Percentiles rank a stretch among this genome's conserved stretches.
phyloP scores from a whole-genome alignment of 2,113 vertebrate species.

The Hippotragus niger region DNA sequence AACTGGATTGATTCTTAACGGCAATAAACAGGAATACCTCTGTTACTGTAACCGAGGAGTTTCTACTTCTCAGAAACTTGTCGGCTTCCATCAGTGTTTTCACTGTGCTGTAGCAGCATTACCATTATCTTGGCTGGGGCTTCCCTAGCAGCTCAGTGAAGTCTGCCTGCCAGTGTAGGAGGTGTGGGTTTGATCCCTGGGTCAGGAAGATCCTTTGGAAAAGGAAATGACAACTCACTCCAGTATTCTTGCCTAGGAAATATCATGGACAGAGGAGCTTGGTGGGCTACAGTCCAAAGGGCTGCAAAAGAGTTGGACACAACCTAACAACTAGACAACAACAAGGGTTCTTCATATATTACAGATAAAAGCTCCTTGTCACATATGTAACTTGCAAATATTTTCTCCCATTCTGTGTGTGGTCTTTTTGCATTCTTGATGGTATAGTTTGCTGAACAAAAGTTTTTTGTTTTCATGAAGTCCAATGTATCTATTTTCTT shows the following conservation, averaged over 20 bases:
- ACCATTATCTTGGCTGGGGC: not conserved
- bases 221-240: not conserved
- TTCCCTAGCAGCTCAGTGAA: not conserved
- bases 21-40: not conserved
- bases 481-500: not conserved
- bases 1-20: not conserved
- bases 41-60: not conserved
- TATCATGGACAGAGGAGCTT: not conserved
- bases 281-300: not conserved
- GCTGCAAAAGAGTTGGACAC: not conserved
- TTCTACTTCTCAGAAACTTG: not conserved
- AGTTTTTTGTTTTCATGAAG: not conserved
- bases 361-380: not conserved
- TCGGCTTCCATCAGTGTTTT: not conserved
- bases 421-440: not conserved
- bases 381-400: not conserved
- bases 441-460: not conserved
- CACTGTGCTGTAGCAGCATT: not conserved
- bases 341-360: not conserved
- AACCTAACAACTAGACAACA: not conserved
- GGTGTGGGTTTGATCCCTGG: not conserved
- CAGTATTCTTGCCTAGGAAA: not conserved
- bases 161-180: not conserved
- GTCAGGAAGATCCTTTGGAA: not conserved
- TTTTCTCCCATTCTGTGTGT: not conserved